These are phyloP conservation scores for Cladorhizidae sp. DNA, from an alignment of 37 sponge, comb jelly and placozoan genomes.

Conservation along the genomic window DNA sequence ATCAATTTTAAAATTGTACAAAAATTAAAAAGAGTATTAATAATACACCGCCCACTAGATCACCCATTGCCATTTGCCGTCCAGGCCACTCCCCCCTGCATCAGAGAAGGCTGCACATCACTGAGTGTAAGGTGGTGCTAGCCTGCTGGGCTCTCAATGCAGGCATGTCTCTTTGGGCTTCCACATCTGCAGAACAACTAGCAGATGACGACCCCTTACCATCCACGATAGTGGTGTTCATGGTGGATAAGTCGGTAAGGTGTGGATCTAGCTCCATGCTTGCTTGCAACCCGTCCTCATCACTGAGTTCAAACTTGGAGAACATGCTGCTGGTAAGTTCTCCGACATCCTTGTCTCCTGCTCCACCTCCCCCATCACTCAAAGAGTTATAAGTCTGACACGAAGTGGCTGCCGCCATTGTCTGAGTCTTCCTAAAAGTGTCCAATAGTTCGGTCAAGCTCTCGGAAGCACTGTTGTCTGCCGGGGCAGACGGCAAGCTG, in stretches of 20 bases:
- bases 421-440: slow-evolving; percentile 22
- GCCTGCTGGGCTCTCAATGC: too few relatives aligned
- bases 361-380: slow-evolving; percentile 16
- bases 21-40: too few relatives aligned
- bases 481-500: slow-evolving; percentile 50
- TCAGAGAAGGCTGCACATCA: slow-evolving; percentile 22
- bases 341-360: slow-evolving; percentile 42
- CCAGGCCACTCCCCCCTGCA: too few relatives aligned
- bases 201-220: background rate
- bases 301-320: slow-evolving; percentile 65
- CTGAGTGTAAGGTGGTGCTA: slow-evolving; percentile 39
- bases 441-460: slow-evolving; percentile 44
- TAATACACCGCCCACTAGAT: too few relatives aligned
- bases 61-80: too few relatives aligned
- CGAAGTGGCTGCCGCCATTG: slow-evolving; percentile 5
- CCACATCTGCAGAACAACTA: too few relatives aligned
- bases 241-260: background rate
- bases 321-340: slow-evolving; percentile 45
- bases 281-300: slow-evolving; percentile 40
- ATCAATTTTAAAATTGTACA: too few relatives aligned
- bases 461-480: slow-evolving; percentile 19
- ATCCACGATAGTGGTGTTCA: background rate
- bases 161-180: background rate
- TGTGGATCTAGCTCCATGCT: background rate
- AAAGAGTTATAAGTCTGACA: slow-evolving; percentile 22